phyloP scores from a whole-genome alignment of 1,140 invertebrate species.

The Gonioctena quinquepunctata region DNA sequence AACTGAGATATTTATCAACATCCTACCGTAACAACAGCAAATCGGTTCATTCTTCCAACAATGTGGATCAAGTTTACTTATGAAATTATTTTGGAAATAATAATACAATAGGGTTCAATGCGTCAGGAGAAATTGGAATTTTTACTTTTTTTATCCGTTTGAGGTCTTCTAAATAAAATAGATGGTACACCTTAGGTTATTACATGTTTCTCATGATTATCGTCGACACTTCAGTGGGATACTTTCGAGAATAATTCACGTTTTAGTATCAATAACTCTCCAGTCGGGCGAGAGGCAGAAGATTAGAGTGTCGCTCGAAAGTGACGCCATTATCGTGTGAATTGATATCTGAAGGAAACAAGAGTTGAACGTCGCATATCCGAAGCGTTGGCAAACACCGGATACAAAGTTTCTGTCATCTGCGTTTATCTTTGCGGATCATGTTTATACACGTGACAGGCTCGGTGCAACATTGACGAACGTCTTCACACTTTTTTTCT shows the following conservation, averaged over 20 bases:
- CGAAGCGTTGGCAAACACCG: not conserved
- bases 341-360: not conserved
- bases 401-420: not conserved
- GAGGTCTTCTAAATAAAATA: too few species aligned
- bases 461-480: not conserved
- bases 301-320: not conserved
- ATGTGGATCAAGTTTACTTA: too few species aligned
- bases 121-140: too few species aligned
- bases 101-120: too few species aligned
- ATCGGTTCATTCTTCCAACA: too few species aligned
- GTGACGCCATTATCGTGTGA: not conserved
- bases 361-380: not conserved
- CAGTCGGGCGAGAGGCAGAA: not conserved
- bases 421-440: not conserved
- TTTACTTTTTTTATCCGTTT: too few species aligned
- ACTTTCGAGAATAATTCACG: not conserved
- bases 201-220: too few species aligned
- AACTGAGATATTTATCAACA: too few species aligned
- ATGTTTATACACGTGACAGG: not conserved
- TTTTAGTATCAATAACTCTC: not conserved
- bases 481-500: not conserved
- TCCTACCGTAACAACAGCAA: too few species aligned
- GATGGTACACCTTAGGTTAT: too few species aligned
- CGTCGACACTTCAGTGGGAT: too few species aligned
- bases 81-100: too few species aligned